Base-by-base conservation (phyloP, 1,140 invertebrate species). In the Elysia chlorotica region DNA sequence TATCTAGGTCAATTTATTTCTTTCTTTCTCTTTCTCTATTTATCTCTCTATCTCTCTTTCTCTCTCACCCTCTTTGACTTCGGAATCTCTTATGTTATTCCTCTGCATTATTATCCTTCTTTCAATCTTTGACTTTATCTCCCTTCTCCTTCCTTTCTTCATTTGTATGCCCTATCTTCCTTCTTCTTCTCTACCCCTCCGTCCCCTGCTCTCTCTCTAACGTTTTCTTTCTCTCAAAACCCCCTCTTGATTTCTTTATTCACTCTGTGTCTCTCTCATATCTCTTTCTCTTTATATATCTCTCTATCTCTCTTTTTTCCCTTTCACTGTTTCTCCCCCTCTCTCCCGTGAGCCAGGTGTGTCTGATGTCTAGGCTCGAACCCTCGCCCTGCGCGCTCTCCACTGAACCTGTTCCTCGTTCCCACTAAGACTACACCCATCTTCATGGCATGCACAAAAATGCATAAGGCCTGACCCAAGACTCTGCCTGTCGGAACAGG, bases 11-110 rank as follows among this genome's bases (percentile, higher is more conserved):
- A 10, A 14, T 61, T 25, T 61, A 14, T 61, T 30, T 65, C 62
- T 65, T 33, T 65, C 62, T 65, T 19, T 65, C 30, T 35, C 25
- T 68, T 48, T 53, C 41, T 68, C 38, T 28, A 23, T 68, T 14
- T 28, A 19, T 23, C 23, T 54, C 17, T 68, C n/a, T 68, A 23
- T 53, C 17, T 68, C 41, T 68, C 37, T 53, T 28, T 38, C 0
- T 25, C 37, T 2, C 28, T 19, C 56, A 17, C 56, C 10, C 56
- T 19, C n/a, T n/a, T n/a, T n/a, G n/a, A n/a, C n/a, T n/a, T n/a
- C n/a, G n/a, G n/a, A n/a, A n/a, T n/a, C n/a, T n/a, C n/a, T n/a
- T n/a, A n/a, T n/a, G n/a, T n/a, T n/a, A n/a, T n/a, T n/a, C n/a
- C n/a, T n/a, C n/a, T n/a, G n/a, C n/a, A n/a, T n/a, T n/a, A n/a